These are phyloP conservation scores for Agelastica alni DNA, from an alignment of 2,888 invertebrate species.

Conservation along the genomic window DNA sequence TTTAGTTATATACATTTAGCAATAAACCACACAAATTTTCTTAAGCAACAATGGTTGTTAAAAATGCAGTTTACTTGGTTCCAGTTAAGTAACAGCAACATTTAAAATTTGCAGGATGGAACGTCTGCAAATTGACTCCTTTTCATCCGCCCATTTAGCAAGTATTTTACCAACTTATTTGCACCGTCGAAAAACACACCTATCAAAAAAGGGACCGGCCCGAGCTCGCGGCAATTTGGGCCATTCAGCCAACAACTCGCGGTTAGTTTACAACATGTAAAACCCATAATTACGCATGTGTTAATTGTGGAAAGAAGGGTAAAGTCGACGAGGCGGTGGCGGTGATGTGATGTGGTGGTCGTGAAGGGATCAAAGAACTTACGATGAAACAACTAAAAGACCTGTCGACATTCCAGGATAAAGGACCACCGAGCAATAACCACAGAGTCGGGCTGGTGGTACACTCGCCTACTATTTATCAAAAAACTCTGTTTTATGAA, in stretches of 20 bases:
- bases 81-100: too few relatives aligned
- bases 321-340: conserved; percentile 35
- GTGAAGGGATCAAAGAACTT: conserved; percentile 47
- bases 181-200: conserved; percentile 26
- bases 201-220: conserved; percentile 33
- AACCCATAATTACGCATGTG: conserved; percentile 50
- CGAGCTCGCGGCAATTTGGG: conserved; percentile 25
- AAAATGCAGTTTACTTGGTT: too few relatives aligned
- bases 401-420: conserved; percentile 47
- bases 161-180: conserved; percentile 25
- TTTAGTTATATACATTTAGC: too few relatives aligned
- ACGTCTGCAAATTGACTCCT: not conserved
- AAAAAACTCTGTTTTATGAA: too few relatives aligned
- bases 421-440: conserved; percentile 37
- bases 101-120: not conserved
- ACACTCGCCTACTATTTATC: conserved; percentile 42
- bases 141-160: conserved; percentile 16
- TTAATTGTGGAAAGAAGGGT: conserved; percentile 50
- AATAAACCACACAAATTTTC: too few relatives aligned
- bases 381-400: conserved; percentile 35
- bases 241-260: conserved; percentile 4
- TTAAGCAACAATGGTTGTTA: too few relatives aligned
- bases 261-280: conserved; percentile 15
- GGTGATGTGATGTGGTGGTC: conserved; percentile 27
- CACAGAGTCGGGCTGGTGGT: conserved; percentile 1